These are phyloP conservation scores for Rhinoderma darwinii DNA, from an alignment of 2,113 vertebrate genomes.

Conservation along the genomic window DNA sequence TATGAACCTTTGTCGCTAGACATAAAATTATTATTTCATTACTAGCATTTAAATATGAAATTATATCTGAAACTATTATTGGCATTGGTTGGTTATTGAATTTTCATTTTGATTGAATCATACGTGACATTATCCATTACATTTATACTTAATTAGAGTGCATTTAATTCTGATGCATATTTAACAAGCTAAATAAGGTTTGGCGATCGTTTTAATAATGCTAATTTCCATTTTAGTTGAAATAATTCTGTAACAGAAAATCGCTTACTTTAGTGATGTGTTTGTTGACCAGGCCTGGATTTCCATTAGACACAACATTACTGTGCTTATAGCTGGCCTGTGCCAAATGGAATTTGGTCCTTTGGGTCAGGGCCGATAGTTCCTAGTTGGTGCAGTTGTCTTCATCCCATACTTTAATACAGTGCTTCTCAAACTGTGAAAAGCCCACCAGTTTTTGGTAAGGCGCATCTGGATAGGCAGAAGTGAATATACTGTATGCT, in stretches of 20 bases:
- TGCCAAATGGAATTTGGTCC: neutral
- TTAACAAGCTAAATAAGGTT: neutral
- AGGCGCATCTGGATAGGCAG: too few relatives aligned
- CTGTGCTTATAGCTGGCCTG: neutral
- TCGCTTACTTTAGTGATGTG: neutral
- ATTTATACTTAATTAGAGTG: constrained; percentile 61
- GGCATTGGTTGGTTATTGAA: constrained; percentile 65
- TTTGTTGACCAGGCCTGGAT: neutral
- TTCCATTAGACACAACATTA: neutral
- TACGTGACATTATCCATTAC: constrained; percentile 54
- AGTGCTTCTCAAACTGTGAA: too few relatives aligned
- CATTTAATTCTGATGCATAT: constrained; percentile 4
- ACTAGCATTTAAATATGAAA: constrained; percentile 58
- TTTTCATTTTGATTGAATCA: constrained; percentile 65
- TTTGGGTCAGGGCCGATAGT: too few relatives aligned
- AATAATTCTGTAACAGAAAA: neutral
- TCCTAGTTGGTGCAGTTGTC: too few relatives aligned
- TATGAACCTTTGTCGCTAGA: constrained; percentile 36
- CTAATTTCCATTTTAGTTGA: neutral
- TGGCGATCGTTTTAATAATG: neutral
- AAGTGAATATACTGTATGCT: too few relatives aligned
- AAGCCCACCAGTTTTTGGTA: too few relatives aligned
- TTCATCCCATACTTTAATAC: too few relatives aligned
- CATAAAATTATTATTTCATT: constrained; percentile 55
- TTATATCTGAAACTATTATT: constrained; percentile 63